These are phyloP conservation scores for Caenorhabditis inopinata DNA, from an alignment of 1,140 invertebrate species.

Conservation along the genomic window DNA sequence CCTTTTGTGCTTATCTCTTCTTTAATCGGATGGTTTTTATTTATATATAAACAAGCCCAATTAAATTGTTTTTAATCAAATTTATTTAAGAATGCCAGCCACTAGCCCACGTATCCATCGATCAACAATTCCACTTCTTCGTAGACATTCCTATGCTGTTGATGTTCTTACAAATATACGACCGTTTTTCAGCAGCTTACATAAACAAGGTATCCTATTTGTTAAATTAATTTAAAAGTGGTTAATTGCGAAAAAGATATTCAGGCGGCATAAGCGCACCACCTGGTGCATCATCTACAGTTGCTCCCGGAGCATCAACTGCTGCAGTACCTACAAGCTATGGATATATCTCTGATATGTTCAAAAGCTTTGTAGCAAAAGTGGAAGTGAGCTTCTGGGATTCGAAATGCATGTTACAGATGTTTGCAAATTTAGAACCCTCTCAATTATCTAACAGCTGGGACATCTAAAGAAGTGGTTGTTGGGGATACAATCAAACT, in stretches of 20 bases:
- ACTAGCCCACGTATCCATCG: slow-evolving; percentile 8
- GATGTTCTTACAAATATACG: neutral
- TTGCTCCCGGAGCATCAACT: neutral
- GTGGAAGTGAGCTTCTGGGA: neutral
- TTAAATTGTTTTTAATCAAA: too few species aligned
- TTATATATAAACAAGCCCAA: too few species aligned
- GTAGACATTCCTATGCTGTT: neutral
- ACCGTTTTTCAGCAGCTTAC: slow-evolving; percentile 4
- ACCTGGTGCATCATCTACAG: neutral
- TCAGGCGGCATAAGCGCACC: neutral
- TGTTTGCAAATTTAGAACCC: neutral
- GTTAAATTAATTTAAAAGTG: too few species aligned
- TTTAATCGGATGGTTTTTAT: neutral
- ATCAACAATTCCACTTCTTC: neutral
- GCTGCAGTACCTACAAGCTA: neutral
- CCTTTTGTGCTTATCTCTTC: neutral
- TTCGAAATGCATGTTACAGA: neutral
- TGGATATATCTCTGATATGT: slow-evolving; percentile 21
- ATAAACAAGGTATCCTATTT: neutral
- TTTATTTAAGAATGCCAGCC: neutral
- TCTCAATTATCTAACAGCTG: neutral
- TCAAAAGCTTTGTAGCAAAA: slow-evolving; percentile 6
- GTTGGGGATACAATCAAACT: neutral
- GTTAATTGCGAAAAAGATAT: too few species aligned
- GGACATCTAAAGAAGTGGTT: neutral